Evolutionary conservation across 2,113 vertebrate genomes (phyloP).

Genomic region (Narcine bancroftii): DNA sequence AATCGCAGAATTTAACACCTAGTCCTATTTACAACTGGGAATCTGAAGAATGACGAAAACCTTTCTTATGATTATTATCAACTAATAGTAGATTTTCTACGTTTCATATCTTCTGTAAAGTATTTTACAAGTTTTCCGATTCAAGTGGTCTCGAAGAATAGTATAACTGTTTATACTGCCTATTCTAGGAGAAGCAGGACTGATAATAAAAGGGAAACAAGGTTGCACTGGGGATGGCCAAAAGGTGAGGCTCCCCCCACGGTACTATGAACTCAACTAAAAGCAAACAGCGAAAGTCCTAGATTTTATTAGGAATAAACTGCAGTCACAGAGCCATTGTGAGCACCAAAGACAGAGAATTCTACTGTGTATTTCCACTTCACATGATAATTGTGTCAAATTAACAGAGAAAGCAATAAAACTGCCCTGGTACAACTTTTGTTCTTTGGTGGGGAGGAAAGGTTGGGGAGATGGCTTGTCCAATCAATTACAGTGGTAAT

Average conservation of each 20-base stretch:
- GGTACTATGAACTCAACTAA: not conserved
- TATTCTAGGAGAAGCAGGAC: not conserved
- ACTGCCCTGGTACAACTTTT: not conserved
- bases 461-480: not conserved
- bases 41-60: not conserved
- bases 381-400: not conserved
- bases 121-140: not conserved
- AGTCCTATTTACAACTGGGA: not conserved
- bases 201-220: not conserved
- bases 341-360: not conserved
- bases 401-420: not conserved
- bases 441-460: not conserved
- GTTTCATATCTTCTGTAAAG: not conserved
- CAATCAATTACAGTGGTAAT: not conserved
- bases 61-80: not conserved
- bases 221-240: not conserved
- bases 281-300: not conserved
- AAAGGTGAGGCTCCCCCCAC: not conserved
- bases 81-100: not conserved
- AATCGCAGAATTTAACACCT: constrained; percentile 15
- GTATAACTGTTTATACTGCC: not conserved
- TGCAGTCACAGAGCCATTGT: not conserved
- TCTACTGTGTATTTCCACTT: not conserved
- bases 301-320: not conserved
- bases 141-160: not conserved